A percentile compares a stretch with the other conserved stretches of the same genome.
phyloP scores from a whole-genome alignment of 1,140 invertebrate genomes.

The Euwallacea similis region DNA sequence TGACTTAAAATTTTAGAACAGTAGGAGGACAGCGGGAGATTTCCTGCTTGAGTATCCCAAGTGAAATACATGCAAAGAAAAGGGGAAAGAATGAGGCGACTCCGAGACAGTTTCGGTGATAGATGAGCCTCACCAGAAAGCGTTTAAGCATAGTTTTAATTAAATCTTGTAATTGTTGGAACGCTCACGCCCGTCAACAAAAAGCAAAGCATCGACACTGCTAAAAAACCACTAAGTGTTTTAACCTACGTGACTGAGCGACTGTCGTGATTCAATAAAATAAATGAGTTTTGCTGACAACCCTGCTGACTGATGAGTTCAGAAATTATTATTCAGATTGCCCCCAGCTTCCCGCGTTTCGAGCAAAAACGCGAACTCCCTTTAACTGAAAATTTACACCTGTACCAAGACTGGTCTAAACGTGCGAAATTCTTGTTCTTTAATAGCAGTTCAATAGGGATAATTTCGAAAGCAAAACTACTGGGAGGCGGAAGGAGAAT shows the following conservation, averaged over 20 bases:
- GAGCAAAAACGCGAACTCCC: too few species aligned
- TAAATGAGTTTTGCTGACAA: conserved; percentile 47
- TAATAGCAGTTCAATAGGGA: too few species aligned
- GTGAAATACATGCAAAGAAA: conserved; percentile 33
- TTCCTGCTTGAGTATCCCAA: background rate
- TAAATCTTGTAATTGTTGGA: conserved; percentile 55
- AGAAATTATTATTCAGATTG: conserved; percentile 38
- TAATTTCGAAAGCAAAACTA: too few species aligned
- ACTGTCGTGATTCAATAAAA: conserved; percentile 52
- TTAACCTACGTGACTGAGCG: conserved; percentile 48
- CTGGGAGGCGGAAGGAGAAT: background rate
- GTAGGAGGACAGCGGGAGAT: too few species aligned
- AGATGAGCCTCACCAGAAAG: conserved; percentile 52
- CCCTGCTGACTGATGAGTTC: conserved; percentile 42
- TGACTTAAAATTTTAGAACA: too few species aligned
- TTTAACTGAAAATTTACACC: too few species aligned
- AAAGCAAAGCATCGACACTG: conserved; percentile 43
- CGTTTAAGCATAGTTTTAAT: conserved; percentile 54
- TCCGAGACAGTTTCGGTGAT: conserved; percentile 52
- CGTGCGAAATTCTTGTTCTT: too few species aligned
- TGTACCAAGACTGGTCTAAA: too few species aligned
- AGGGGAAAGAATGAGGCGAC: conserved; percentile 48
- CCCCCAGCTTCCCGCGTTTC: background rate
- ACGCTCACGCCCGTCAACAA: conserved; percentile 44
- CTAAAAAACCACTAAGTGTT: conserved; percentile 49